A percentile compares a stretch with the other conserved stretches of the same genome.
phyloP scores from a whole-genome alignment of 2,888 invertebrate genomes.

The Caenorhabditis drosophilae region DNA sequence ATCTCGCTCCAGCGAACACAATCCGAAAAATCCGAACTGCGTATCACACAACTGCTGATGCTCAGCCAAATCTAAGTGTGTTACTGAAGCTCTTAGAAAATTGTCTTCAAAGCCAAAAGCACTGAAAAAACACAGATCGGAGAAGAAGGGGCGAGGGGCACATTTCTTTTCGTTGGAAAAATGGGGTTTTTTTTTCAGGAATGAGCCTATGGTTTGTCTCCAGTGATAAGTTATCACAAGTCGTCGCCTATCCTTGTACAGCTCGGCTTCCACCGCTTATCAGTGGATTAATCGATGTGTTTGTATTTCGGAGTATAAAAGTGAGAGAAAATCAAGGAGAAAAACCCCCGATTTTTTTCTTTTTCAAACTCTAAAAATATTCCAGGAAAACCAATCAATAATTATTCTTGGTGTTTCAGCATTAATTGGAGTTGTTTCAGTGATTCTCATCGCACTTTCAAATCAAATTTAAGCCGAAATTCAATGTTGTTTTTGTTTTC shows the following conservation, averaged over 20 bases:
- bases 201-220: slow-evolving; percentile 72
- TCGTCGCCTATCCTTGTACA: slow-evolving; percentile 72
- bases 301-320: slow-evolving; percentile 56
- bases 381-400: slow-evolving; percentile 47
- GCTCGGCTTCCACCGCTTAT: slow-evolving; percentile 69
- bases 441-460: slow-evolving; percentile 60
- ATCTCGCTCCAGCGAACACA: too few species aligned
- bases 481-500: too few species aligned
- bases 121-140: too few species aligned
- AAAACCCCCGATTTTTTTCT: too few species aligned
- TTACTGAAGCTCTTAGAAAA: too few species aligned
- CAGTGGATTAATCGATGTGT: slow-evolving; percentile 58
- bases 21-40: too few species aligned
- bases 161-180: slow-evolving; percentile 4
- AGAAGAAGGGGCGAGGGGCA: too few species aligned
- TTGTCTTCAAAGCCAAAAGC: too few species aligned
- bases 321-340: slow-evolving; percentile 11
- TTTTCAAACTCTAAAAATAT: background rate
- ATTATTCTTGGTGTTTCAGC: slow-evolving; percentile 44
- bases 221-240: slow-evolving; percentile 71
- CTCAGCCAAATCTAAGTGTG: too few species aligned
- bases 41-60: too few species aligned
- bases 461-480: slow-evolving; percentile 48
- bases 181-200: slow-evolving; percentile 42
- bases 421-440: slow-evolving; percentile 54